Base-by-base conservation (phyloP, 2,888 invertebrate genomes). In the Cataglyphis cursor region DNA sequence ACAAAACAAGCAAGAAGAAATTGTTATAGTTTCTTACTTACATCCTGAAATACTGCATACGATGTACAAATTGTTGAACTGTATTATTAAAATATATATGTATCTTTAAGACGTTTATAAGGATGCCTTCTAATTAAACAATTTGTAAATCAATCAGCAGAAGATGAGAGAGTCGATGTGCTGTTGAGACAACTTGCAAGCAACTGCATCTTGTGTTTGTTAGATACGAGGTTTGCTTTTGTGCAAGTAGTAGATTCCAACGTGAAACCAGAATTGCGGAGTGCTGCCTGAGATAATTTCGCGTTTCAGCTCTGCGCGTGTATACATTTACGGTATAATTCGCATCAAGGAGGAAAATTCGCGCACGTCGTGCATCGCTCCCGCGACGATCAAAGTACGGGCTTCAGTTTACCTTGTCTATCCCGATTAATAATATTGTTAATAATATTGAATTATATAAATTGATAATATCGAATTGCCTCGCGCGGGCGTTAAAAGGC, bases 191-290 rank as follows among this genome's bases (percentile, higher is more conserved):
- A 38, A n/a, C 48, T 35, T 35, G 68, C 35, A 51, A 75, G 66
- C 75, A 75, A 75, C 18, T 51, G 35, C 68, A 75, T 65, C 21
- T 18, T 66, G 35, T 21, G 41, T 74, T 54, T 78, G 54, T 3
- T 41, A 31, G 54, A 54, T 72, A 59, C 48, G 35, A 24, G 35
- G 61, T 48, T 76, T 74, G 80, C 72, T 66, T 66, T 78, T 62
- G 41, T 61, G 81, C 61, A 35, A 75, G 72, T 74, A 83, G 87
- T 86, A 82, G 84, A 89, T 84, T 84, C 65, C 48, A 24, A 68
- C 86, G 74, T 83, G 65, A 75, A 87, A 85, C 68, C 82, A 90
- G 84, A 83, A 88, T 88, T 84, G 74, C 62, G 57, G 66, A 82
- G 66, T 72, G 66, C 75, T 65, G 62, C n/a, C 62, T 35, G 87